Conservation (phyloP, 1,140 invertebrate genomes). For the Drosophila cardini region DNA sequence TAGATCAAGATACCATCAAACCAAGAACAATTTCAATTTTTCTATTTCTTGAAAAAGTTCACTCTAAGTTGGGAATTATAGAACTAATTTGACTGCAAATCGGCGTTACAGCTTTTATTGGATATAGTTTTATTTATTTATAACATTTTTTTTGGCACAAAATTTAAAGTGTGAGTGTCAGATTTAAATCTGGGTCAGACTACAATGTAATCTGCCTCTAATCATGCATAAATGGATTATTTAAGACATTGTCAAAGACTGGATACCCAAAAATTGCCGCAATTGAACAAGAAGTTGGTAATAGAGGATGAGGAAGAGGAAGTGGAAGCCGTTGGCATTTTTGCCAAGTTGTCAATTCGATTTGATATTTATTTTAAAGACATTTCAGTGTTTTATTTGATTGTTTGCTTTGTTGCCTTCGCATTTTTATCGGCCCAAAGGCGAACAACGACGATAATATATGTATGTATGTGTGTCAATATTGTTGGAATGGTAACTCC, state of each 20-base stretch:
- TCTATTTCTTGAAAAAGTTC: too few species aligned
- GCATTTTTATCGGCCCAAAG: neutral
- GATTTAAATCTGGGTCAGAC: conserved; percentile 6
- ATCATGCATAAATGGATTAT: conserved; percentile 50
- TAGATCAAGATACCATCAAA: too few species aligned
- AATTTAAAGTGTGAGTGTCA: neutral
- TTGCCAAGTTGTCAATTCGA: conserved; percentile 33
- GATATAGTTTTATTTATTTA: neutral
- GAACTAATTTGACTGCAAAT: conserved; percentile 7
- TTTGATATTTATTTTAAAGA: conserved; percentile 44
- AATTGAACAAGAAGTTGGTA: conserved; percentile 8
- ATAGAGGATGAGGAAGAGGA: neutral
- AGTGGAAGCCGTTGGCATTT: neutral
- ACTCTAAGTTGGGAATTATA: neutral
- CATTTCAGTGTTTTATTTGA: conserved; percentile 27
- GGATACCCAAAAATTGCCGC: conserved; percentile 17
- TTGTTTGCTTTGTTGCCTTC: conserved; percentile 23
- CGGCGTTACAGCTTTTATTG: conserved; percentile 5
- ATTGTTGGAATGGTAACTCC: neutral
- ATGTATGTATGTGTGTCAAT: conserved; percentile 22
- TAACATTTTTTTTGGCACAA: too few species aligned
- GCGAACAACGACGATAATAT: conserved; percentile 14
- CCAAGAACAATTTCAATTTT: too few species aligned
- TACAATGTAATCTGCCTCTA: conserved; percentile 32
- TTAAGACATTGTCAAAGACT: conserved; percentile 24